phyloP scores from a whole-genome alignment of 2,113 vertebrate genomes.

The Octodon degus region DNA sequence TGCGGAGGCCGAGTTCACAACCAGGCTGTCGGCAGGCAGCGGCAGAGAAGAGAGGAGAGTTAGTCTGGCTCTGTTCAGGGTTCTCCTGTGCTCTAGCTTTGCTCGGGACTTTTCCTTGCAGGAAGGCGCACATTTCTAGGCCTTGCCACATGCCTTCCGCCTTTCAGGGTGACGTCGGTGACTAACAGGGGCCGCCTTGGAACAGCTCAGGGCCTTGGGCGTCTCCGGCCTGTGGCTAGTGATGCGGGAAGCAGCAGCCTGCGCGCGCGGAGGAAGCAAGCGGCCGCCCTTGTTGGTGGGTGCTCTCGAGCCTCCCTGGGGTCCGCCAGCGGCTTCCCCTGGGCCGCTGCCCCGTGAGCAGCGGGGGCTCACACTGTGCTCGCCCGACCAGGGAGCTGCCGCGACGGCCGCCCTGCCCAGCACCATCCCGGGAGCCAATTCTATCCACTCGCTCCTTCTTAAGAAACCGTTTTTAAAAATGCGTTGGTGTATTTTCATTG shows the following conservation, averaged over 20 bases:
- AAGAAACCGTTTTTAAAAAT: not conserved
- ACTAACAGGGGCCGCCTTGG: not conserved
- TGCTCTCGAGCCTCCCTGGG: not conserved
- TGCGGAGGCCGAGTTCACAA: not conserved
- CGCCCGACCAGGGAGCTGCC: rapidly evolving
- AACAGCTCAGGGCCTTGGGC: not conserved
- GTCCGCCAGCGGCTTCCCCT: too few relatives aligned
- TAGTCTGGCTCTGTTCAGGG: not conserved
- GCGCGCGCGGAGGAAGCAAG: rapidly evolving
- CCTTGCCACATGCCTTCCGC: not conserved
- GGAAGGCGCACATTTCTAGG: not conserved
- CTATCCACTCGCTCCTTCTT: not conserved
- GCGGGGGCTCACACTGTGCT: not conserved
- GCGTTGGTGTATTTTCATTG: not conserved
- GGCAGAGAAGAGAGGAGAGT: not conserved
- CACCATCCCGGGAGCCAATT: not conserved
- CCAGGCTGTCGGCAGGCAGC: not conserved
- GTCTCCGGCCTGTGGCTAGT: not conserved
- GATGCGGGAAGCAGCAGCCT: not conserved
- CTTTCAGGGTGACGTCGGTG: not conserved
- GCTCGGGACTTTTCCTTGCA: not conserved
- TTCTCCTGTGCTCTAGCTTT: not conserved
- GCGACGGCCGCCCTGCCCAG: not conserved
- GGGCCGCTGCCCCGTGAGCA: not conserved
- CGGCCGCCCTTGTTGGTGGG: not conserved